phyloP scores from a whole-genome alignment of 1,140 invertebrate species.

The Archegozetes longisetosus region DNA sequence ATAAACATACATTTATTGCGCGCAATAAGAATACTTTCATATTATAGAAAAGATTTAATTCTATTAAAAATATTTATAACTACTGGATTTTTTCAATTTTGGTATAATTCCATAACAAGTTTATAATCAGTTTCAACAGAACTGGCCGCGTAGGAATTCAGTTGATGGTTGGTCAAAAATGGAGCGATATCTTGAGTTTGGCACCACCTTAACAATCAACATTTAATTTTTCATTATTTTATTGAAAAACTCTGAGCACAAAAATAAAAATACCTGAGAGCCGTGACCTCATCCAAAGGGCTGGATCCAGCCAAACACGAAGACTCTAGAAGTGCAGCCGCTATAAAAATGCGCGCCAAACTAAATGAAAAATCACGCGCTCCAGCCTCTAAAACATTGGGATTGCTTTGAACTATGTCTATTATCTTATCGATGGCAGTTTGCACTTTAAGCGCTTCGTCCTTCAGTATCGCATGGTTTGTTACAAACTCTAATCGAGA shows the following conservation, averaged over 20 bases:
- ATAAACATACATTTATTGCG: too few relatives aligned
- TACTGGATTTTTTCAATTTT: too few relatives aligned
- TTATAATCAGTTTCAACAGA: neutral
- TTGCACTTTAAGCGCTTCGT: neutral
- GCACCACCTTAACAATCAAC: neutral
- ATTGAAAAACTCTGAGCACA: neutral
- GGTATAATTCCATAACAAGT: neutral
- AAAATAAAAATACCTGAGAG: neutral
- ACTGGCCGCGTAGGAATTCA: neutral
- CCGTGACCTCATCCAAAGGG: neutral
- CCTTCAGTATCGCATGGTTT: neutral
- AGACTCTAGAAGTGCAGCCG: neutral
- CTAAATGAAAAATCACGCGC: slow-evolving; percentile 35
- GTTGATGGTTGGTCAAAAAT: slow-evolving; percentile 2
- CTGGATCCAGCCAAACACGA: neutral
- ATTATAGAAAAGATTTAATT: too few relatives aligned
- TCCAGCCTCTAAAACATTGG: slow-evolving; percentile 25
- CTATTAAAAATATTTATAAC: too few relatives aligned
- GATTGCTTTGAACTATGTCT: slow-evolving; percentile 23
- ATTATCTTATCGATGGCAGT: slow-evolving; percentile 19
- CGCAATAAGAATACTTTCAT: too few relatives aligned
- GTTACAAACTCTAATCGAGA: neutral
- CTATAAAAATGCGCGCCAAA: slow-evolving; percentile 33
- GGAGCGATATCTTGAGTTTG: slow-evolving; percentile 3
- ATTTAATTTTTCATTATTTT: neutral